Conservation (phyloP, 2,888 invertebrate species). For the Epistrophe grossulariae region DNA sequence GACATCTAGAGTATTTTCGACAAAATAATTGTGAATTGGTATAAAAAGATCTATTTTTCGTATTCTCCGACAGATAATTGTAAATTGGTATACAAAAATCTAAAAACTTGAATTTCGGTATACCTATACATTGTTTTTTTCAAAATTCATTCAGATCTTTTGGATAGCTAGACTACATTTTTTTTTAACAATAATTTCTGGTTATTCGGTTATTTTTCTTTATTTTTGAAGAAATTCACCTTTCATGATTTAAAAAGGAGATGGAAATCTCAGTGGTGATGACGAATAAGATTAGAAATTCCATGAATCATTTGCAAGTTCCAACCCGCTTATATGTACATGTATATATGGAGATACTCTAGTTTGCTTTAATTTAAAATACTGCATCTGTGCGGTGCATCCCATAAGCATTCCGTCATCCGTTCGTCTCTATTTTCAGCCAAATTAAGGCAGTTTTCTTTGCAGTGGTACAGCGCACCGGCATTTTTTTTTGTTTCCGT, state of each 20-base stretch:
- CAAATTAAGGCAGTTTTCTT: constrained; percentile 69
- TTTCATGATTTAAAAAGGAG: background rate
- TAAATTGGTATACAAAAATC: too few relatives aligned
- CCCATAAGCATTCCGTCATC: constrained; percentile 62
- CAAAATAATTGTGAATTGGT: too few relatives aligned
- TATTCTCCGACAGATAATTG: too few relatives aligned
- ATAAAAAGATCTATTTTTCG: too few relatives aligned
- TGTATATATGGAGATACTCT: constrained; percentile 14
- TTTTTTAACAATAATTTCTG: too few relatives aligned
- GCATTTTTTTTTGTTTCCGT: constrained; percentile 61
- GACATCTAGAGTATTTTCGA: too few relatives aligned
- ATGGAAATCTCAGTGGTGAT: constrained; percentile 46
- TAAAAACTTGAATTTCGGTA: too few relatives aligned
- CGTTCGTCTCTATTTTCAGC: constrained; percentile 71
- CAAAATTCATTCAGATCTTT: too few relatives aligned
- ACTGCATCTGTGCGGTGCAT: constrained; percentile 43
- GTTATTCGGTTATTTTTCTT: too few relatives aligned
- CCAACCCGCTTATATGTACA: constrained; percentile 8
- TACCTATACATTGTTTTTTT: too few relatives aligned
- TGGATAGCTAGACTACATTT: too few relatives aligned
- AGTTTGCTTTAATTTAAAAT: constrained; percentile 47
- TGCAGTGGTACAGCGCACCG: constrained; percentile 50
- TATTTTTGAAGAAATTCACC: constrained; percentile 23
- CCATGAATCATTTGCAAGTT: constrained; percentile 61
- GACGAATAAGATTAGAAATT: constrained; percentile 75